Evolutionary conservation across 2,797 vertebrate genomes (phyloP), one percentile per base, ranked within the genome.

Genomic region (Mionectes olivaceus): DNA sequence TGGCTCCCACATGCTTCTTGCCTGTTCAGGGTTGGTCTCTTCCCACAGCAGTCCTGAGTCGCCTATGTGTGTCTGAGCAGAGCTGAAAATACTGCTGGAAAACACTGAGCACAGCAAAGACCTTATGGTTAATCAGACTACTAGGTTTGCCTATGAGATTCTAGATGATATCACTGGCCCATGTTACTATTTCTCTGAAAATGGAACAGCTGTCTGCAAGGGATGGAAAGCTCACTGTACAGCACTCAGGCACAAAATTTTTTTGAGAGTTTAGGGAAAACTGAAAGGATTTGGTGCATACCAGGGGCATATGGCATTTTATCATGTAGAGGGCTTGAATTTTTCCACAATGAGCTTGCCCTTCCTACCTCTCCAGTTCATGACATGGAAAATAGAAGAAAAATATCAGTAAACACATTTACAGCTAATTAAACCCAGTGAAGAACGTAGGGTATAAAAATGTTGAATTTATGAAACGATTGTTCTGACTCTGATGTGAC

Each of bases 1-100:
- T 0, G 19, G 5, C 7, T 89, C 24, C 21, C 0, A 0, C 3
- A 4, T 0, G 1, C 10, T 47, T 61, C 43, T 33, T 52, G 24
- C 15, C 23, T 7, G 3, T 27, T 21, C 28, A 41, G 22, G 33
- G 39, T 39, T 35, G 18, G 32, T 59, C 2, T 39, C 4, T 55
- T 79, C 18, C 64, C 37, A 35, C 21, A 52, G 43, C 19, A 90
- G 44, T 33, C 49, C 16, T 35, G 32, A 87, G 22, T 56, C 73
- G n/a, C 14, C 33, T 43, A 1, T 15, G 3, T 59, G 43, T 24
- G 7, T 21, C n/a, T 44, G 37, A 61, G 46, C 21, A 65, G 67
- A 82, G 39, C 13, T 85, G 52, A 63, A 94, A 89, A 22, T 28
- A 55, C 35, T 39, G 21, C 13, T 65, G 28, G 16, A 44, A 80